Base-by-base conservation (phyloP, 2,113 vertebrate genomes). In the Glaucomys volans region DNA sequence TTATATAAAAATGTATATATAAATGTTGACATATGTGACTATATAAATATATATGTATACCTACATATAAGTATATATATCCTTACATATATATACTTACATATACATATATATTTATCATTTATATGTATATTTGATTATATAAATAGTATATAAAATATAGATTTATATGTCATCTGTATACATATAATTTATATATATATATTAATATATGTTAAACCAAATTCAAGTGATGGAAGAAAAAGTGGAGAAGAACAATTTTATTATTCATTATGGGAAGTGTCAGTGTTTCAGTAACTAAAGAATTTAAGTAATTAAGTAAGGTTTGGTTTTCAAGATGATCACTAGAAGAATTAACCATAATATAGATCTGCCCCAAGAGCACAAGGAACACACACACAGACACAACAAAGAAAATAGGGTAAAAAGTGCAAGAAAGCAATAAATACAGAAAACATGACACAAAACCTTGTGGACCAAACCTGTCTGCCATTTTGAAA, bases 271-370 rank as follows among this genome's bases (percentile, higher is more conserved):
- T 52, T 54, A 30, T 37, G n/a, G 18, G 14, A 87, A 75, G 20
- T 32, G 32, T 90, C 54, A 64, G 2, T 90, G 42, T 93, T 64
- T 89, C 30, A 89, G 90, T 62, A 90, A 79, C 71, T 69, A 85
- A 20, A 52, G 20, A 13, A 90, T 17, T 89, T 84, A 71, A 69
- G 40, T 82, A 76, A 87, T 50, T 62, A 30, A 52, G 28, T 32
- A 86, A 57, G 44, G 1, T 42, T 89, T 89, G 50, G 16, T 77
- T 89, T 44, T 79, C 79, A 93, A 90, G 8, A 28, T 50, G 37
- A 79, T 54, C 30, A 71, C 52, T 44, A 28, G n/a, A 89, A 89
- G 30, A 77, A 93, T 64, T 64, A 54, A 64, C 42, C 44, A 28
- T 79, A 28, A 28, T 59, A 82, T 22, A 84, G 84, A 89, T 18